These are phyloP conservation scores for Epinephelus fuscoguttatus DNA, from an alignment of 2,113 vertebrate genomes.

Conservation along the genomic window DNA sequence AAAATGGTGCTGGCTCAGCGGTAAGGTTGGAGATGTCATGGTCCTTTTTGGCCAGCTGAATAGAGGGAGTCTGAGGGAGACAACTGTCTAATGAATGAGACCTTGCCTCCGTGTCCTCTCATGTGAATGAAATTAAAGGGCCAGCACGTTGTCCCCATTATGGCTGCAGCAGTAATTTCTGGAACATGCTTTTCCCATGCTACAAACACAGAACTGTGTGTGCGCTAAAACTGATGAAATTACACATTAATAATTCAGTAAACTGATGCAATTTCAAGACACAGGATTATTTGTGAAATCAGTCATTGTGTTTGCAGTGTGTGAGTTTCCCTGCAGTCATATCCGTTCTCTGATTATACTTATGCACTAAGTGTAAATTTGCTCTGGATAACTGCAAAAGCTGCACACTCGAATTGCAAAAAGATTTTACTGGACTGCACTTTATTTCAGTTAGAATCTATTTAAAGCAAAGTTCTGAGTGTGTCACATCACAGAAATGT, in stretches of 20 bases:
- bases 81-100: conserved; percentile 41
- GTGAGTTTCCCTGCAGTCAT: conserved; percentile 7
- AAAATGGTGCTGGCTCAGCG: conserved; percentile 54
- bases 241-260: neutral
- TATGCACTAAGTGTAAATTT: conserved; percentile 39
- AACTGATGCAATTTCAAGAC: conserved; percentile 10
- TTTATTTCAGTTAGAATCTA: neutral
- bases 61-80: conserved; percentile 39
- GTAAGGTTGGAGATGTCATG: conserved; percentile 36
- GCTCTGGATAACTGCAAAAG: conserved; percentile 3
- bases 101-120: conserved; percentile 43
- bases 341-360: conserved; percentile 9
- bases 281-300: conserved; percentile 13
- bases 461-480: too few relatives aligned
- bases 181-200: conserved; percentile 6
- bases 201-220: conserved; percentile 25
- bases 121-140: conserved; percentile 72
- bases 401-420: neutral
- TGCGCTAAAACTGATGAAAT: neutral
- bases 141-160: conserved; percentile 52
- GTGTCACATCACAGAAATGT: too few relatives aligned
- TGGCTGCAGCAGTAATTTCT: conserved; percentile 35
- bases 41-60: conserved; percentile 19
- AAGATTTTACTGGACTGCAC: neutral
- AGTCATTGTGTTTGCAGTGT: neutral